Evolutionary conservation across 2,797 vertebrate genomes (phyloP).

Genomic region (Darevskia nairensis): DNA sequence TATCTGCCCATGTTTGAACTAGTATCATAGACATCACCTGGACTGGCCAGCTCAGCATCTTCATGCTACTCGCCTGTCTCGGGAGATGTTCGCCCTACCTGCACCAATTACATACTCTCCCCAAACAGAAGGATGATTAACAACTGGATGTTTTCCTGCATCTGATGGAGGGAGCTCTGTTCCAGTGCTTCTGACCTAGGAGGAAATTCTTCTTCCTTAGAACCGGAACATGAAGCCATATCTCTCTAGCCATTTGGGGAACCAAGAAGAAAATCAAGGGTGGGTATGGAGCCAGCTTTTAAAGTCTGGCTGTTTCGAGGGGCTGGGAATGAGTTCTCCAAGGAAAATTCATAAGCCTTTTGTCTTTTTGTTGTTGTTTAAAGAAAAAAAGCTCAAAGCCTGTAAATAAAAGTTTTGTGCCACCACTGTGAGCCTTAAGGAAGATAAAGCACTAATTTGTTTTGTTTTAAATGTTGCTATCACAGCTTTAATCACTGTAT

Average conservation of each 20-base stretch:
- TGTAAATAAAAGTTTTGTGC: constrained; percentile 74
- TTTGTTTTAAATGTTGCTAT: constrained; percentile 69
- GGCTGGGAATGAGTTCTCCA: constrained; percentile 53
- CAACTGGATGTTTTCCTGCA: constrained; percentile 51
- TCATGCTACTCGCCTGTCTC: background rate
- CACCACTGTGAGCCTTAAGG: constrained; percentile 61
- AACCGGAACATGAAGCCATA: background rate
- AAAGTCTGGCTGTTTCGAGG: constrained; percentile 20
- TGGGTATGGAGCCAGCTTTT: constrained; percentile 35
- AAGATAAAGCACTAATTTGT: constrained; percentile 76
- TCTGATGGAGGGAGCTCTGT: constrained; percentile 44
- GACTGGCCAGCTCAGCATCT: background rate
- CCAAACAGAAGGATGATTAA: constrained; percentile 46
- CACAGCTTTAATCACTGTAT: constrained; percentile 77
- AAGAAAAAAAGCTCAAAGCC: constrained; percentile 70
- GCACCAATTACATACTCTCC: constrained; percentile 8
- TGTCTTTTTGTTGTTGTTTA: constrained; percentile 35
- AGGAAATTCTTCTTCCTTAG: constrained; percentile 11
- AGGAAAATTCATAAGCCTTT: constrained; percentile 58
- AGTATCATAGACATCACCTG: background rate
- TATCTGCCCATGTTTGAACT: rapidly evolving
- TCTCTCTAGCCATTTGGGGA: constrained; percentile 50
- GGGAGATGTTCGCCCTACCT: background rate
- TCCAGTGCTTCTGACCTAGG: background rate
- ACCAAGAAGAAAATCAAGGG: constrained; percentile 38